Evolutionary conservation across 1,140 invertebrate genomes (phyloP).

Genomic region (Gyrodactylus salaris): DNA sequence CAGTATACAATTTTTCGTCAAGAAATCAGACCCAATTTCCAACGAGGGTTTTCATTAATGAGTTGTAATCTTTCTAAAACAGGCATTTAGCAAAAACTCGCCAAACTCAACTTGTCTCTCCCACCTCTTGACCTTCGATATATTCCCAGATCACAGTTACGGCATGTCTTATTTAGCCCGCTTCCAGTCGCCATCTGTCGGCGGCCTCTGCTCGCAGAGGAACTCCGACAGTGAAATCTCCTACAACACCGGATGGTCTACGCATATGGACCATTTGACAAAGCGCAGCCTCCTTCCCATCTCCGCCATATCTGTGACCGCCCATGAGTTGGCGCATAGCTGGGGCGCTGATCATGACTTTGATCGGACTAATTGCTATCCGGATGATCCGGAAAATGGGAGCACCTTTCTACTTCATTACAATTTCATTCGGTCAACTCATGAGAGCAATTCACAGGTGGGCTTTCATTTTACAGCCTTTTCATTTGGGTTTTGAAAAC

Average conservation of each 20-base stretch:
- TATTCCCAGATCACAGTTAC: background rate
- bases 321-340: background rate
- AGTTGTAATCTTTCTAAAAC: too few relatives aligned
- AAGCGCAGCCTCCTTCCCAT: background rate
- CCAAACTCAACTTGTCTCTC: background rate
- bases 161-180: background rate
- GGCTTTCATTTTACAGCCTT: too few relatives aligned
- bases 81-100: background rate
- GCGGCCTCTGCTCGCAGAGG: background rate
- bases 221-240: background rate
- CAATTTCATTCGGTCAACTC: background rate
- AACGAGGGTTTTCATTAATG: too few relatives aligned
- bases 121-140: background rate
- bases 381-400: background rate
- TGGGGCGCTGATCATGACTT: background rate
- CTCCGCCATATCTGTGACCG: background rate
- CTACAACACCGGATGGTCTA: background rate
- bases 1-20: too few relatives aligned
- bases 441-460: background rate
- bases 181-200: background rate
- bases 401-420: background rate
- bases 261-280: background rate
- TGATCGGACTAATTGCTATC: background rate
- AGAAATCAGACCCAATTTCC: too few relatives aligned
- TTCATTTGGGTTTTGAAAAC: too few relatives aligned